A percentile compares a stretch with the other conserved stretches of the same genome.
Conservation (phyloP, 23 tunicate genomes). For the Clavelina lepadiformis region DNA sequence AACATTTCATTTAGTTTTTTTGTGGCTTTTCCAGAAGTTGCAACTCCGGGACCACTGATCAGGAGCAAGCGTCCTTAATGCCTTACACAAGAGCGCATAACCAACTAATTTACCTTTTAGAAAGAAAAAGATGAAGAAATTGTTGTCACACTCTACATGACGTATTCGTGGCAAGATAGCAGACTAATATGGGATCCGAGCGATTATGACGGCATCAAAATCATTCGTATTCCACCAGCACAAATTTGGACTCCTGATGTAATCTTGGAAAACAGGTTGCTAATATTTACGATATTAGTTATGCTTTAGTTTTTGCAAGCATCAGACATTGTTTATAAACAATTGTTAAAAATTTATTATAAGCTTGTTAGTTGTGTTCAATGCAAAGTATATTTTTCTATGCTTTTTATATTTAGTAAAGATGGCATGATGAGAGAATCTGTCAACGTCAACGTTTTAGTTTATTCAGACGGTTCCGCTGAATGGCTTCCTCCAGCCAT, state of each 20-base stretch:
- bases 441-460: slow-evolving; percentile 34
- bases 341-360: neutral
- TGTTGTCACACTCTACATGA: slow-evolving; percentile 69
- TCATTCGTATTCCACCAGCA: slow-evolving; percentile 51
- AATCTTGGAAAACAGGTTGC: slow-evolving; percentile 76
- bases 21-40: too few relatives aligned
- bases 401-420: too few relatives aligned
- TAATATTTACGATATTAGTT: neutral
- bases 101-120: too few relatives aligned
- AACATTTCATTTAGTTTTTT: too few relatives aligned
- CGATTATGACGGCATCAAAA: slow-evolving; percentile 59
- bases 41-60: too few relatives aligned
- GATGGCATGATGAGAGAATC: slow-evolving; percentile 81
- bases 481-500: slow-evolving; percentile 99
- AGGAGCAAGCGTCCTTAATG: too few relatives aligned
- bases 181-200: slow-evolving; percentile 57
- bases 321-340: too few relatives aligned
- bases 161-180: slow-evolving; percentile 58
- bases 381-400: too few relatives aligned
- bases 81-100: too few relatives aligned
- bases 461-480: slow-evolving; percentile 42
- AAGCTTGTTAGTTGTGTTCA: neutral
- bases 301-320: neutral
- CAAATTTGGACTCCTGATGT: slow-evolving; percentile 76
- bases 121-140: slow-evolving; percentile 86